Evolutionary conservation across 2,888 invertebrate species (phyloP), one percentile per base, ranked within the genome.

Genomic region (Rotaria macrura): DNA sequence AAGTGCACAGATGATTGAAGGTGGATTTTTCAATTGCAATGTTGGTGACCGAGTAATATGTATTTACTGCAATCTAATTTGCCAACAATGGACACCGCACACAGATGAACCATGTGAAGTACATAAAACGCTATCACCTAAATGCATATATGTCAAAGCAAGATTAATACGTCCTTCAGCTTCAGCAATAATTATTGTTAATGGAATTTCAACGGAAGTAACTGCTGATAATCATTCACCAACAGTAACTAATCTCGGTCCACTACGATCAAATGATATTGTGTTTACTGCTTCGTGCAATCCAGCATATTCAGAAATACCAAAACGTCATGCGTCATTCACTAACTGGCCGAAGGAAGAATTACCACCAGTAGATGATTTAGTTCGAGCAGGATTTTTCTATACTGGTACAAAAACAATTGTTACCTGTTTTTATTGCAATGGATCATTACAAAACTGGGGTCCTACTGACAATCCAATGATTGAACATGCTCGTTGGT

Each of bases 401-500:
- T n/a, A n/a, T n/a, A n/a, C n/a, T n/a, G n/a, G n/a, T n/a, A n/a
- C 72, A 6, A 72, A 72, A 72, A 40, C 38, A 4, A 72, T 72
- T 38, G 72, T 72, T 1, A 74, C 74, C 2, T 74, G 74, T 25
- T 74, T 74, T 74, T 74, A 74, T 43, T 74, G 74, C 74, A 74
- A 74, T 74, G 74, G 74, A 40, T 74, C 74, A 12, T 25, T 74
- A 74, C 74, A 74, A 29, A 74, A 74, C 6, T 74, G 74, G 74
- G 74, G 74, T 40, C 43, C 38, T 25, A 74, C 40, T 25, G 74
- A 74, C 43, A 74, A 74, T 74, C 74, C 74, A 40, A 74, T 74
- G 74, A 74, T 74, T 40, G 74, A 74, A 25, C 74, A 74, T 74
- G 74, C 74, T 25, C 38, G 74, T 23, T 74, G 74, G 74, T 74